Conservation (phyloP, 2,888 invertebrate genomes). For the Cetonia aurata region DNA sequence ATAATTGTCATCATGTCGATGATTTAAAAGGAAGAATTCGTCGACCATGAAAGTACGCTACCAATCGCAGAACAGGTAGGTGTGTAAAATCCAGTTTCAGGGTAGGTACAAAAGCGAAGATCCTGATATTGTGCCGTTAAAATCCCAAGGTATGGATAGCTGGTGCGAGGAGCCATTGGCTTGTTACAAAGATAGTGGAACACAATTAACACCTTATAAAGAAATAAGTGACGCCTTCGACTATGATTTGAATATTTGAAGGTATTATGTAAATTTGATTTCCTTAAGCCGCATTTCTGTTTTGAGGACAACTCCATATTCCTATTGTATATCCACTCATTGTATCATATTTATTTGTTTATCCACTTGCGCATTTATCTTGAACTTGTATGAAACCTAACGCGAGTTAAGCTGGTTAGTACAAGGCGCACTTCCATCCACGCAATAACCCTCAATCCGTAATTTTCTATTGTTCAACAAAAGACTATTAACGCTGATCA, state of each 20-base stretch:
- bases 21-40: constrained; percentile 56
- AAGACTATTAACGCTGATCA: constrained; percentile 20
- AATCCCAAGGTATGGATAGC: constrained; percentile 7
- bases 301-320: no score
- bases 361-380: no score
- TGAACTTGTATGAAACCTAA: no score
- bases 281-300: not conserved
- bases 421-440: not conserved
- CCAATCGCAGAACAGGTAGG: constrained; percentile 56
- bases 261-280: constrained; percentile 27
- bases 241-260: constrained; percentile 12
- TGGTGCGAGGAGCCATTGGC: constrained; percentile 21
- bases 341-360: no score
- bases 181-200: constrained; percentile 17
- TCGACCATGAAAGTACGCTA: constrained; percentile 56
- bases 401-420: no score
- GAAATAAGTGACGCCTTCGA: constrained; percentile 25
- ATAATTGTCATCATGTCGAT: constrained; percentile 51
- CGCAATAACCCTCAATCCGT: constrained; percentile 6
- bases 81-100: constrained; percentile 47
- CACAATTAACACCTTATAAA: constrained; percentile 33
- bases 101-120: constrained; percentile 38
- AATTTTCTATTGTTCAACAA: constrained; percentile 9
- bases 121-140: constrained; percentile 42
- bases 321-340: no score